phyloP scores from a whole-genome alignment of 2,797 vertebrate species.

The Enteromius viviparus region DNA sequence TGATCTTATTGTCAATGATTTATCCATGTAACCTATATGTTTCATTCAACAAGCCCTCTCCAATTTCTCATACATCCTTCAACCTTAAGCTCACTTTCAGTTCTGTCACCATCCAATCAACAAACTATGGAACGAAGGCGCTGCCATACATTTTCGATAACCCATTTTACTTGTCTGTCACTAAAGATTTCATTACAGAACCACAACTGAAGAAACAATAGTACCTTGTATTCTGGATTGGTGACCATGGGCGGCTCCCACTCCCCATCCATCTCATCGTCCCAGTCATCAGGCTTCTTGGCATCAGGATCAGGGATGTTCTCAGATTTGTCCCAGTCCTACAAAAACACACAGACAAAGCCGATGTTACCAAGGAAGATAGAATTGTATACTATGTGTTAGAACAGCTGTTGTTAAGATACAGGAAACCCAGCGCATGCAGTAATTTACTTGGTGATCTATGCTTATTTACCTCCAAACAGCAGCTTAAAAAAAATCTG shows the following conservation, averaged over 20 bases:
- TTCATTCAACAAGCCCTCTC: not conserved
- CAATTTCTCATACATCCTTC: not conserved
- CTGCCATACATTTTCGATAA: not conserved
- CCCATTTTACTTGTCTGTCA: not conserved
- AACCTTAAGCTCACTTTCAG: not conserved
- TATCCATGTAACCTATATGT: not conserved
- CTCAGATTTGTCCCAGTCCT: conserved; percentile 87
- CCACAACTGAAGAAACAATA: not conserved
- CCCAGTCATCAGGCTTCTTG: conserved; percentile 86
- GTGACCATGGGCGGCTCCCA: conserved; percentile 85
- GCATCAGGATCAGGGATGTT: conserved; percentile 85
- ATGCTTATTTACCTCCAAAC: not conserved
- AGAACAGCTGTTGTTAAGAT: not conserved
- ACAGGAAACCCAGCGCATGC: not conserved
- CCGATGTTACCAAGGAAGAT: not conserved
- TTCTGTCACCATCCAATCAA: not conserved
- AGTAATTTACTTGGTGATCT: not conserved
- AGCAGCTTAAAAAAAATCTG: not conserved
- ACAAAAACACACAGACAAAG: conserved; percentile 10
- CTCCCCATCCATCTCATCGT: conserved; percentile 87
- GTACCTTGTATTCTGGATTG: conserved; percentile 85
- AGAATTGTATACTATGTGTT: not conserved
- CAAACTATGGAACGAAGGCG: not conserved
- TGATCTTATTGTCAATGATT: not conserved
- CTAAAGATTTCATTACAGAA: not conserved